These are phyloP conservation scores for Busseola fusca DNA, from an alignment of 2,888 invertebrate genomes.

Conservation along the genomic window DNA sequence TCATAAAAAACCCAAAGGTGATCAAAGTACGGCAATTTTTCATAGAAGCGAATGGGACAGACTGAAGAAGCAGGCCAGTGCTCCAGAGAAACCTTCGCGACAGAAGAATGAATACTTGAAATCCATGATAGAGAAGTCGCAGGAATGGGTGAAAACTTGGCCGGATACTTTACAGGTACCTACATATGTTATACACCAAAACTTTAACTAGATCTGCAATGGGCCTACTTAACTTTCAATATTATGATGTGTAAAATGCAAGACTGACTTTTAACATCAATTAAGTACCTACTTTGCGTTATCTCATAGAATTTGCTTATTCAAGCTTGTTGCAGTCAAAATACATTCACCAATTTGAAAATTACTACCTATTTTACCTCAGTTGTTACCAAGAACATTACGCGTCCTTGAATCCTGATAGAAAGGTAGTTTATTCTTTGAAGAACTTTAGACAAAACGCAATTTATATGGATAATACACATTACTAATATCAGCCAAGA, in stretches of 20 bases:
- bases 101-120: constrained; percentile 66
- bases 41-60: constrained; percentile 74
- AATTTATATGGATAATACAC: too few relatives aligned
- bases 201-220: background rate
- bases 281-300: too few relatives aligned
- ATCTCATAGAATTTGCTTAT: too few relatives aligned
- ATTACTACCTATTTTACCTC: too few relatives aligned
- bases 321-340: too few relatives aligned
- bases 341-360: too few relatives aligned
- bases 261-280: too few relatives aligned
- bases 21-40: constrained; percentile 60
- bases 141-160: constrained; percentile 74
- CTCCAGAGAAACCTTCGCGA: constrained; percentile 40
- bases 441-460: too few relatives aligned
- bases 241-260: too few relatives aligned
- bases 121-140: constrained; percentile 70
- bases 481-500: background rate
- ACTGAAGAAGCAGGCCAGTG: constrained; percentile 63
- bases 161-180: constrained; percentile 73
- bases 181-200: constrained; percentile 12
- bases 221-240: too few relatives aligned
- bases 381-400: too few relatives aligned
- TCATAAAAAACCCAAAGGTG: constrained; percentile 34
- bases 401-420: background rate
- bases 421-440: too few relatives aligned